These are phyloP conservation scores for Miniopterus natalensis DNA, from an alignment of 2,113 vertebrate species.

Conservation along the genomic window DNA sequence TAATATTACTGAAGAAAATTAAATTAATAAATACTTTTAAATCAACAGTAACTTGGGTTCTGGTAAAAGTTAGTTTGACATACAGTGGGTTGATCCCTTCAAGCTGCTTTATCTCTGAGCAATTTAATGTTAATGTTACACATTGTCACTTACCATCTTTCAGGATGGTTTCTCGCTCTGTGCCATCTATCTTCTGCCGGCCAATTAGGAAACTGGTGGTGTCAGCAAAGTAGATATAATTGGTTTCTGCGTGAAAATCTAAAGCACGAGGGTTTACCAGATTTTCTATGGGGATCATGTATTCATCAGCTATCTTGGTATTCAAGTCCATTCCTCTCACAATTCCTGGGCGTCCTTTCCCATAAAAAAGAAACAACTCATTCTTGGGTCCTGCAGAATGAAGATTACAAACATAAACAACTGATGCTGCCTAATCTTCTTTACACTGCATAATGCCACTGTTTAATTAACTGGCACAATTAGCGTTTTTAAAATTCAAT, in stretches of 20 bases:
- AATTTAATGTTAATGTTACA: background rate
- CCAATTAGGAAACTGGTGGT: slow-evolving; percentile 99
- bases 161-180: slow-evolving; percentile 94
- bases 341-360: slow-evolving; percentile 97
- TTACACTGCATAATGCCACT: slow-evolving; percentile 80
- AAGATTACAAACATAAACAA: slow-evolving; percentile 89
- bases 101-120: background rate
- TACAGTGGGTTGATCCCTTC: background rate
- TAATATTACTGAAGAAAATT: background rate
- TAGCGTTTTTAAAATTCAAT: slow-evolving; percentile 80
- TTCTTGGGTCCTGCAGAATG: slow-evolving; percentile 95
- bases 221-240: slow-evolving; percentile 98
- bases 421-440: slow-evolving; percentile 85
- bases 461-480: slow-evolving; percentile 90
- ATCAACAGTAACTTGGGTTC: background rate
- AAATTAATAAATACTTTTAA: slow-evolving; percentile 34
- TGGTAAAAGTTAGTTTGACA: background rate
- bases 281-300: slow-evolving; percentile 97
- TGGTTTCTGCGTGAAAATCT: slow-evolving; percentile 96
- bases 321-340: slow-evolving; percentile 97
- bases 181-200: slow-evolving; percentile 97
- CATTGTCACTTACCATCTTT: slow-evolving; percentile 93
- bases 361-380: slow-evolving; percentile 98
- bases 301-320: slow-evolving; percentile 95
- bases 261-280: slow-evolving; percentile 97